Evolutionary conservation across 1,140 invertebrate genomes (phyloP).

Genomic region (Gonatopus flavifemur): DNA sequence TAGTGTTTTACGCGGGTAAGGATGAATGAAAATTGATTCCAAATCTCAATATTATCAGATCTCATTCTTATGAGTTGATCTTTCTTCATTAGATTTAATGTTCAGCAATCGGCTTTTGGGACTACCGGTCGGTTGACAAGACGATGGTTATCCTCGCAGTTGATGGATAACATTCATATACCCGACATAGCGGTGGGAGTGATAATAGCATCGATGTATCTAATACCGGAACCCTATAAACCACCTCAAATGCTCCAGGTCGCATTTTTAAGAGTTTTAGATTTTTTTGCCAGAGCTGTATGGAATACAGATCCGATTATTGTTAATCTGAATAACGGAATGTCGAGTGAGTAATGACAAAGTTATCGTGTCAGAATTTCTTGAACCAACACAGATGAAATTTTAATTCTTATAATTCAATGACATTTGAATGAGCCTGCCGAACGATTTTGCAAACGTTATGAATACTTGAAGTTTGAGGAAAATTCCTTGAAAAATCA

Average conservation of each 20-base stretch:
- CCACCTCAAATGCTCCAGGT: conserved; percentile 68
- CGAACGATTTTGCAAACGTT: too few species aligned
- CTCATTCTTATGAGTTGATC: too few species aligned
- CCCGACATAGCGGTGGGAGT: conserved; percentile 75
- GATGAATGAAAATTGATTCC: conserved; percentile 6
- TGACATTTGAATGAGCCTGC: too few species aligned
- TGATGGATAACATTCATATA: conserved; percentile 75
- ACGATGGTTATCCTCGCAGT: conserved; percentile 82
- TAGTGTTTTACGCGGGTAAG: conserved; percentile 79
- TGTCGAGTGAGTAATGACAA: conserved; percentile 62
- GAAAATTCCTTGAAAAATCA: too few species aligned
- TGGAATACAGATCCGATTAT: conserved; percentile 75
- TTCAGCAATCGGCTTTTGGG: conserved; percentile 73
- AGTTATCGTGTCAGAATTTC: too few species aligned
- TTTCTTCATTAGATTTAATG: conserved; percentile 78
- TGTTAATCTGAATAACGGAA: conserved; percentile 79
- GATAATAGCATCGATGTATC: conserved; percentile 75
- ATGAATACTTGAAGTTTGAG: too few species aligned
- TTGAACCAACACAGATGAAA: too few species aligned
- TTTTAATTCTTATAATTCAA: too few species aligned
- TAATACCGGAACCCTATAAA: conserved; percentile 64
- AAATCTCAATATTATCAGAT: neutral
- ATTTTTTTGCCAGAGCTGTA: conserved; percentile 69
- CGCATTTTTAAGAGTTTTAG: conserved; percentile 76
- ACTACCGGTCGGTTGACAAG: conserved; percentile 77